Evolutionary conservation across 1,140 invertebrate species (phyloP).

Genomic region (Daktulosphaira vitifoliae): DNA sequence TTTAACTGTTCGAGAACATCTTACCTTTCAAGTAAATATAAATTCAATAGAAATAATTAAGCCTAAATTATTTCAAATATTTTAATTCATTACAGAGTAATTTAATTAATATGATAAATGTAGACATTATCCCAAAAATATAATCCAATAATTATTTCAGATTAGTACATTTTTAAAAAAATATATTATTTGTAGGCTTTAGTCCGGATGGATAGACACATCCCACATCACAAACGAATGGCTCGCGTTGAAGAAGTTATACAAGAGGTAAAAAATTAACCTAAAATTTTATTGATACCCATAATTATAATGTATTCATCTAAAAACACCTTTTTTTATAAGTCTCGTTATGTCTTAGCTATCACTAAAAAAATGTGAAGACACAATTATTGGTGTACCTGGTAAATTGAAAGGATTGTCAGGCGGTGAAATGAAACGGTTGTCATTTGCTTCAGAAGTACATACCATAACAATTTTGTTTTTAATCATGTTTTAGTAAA

Average conservation of each 20-base stretch:
- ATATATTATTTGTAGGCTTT: conserved; percentile 75
- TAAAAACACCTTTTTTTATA: conserved; percentile 13
- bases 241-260: conserved; percentile 83
- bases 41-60: conserved; percentile 9
- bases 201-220: conserved; percentile 79
- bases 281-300: not conserved
- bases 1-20: conserved; percentile 82
- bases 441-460: conserved; percentile 94
- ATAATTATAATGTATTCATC: conserved; percentile 17
- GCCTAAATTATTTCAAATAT: too few species aligned
- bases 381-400: conserved; percentile 78
- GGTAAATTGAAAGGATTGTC: conserved; percentile 85
- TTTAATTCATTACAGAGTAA: not conserved
- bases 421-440: conserved; percentile 87
- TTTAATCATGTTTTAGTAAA: too few species aligned
- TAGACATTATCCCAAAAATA: not conserved
- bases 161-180: too few species aligned
- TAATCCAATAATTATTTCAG: not conserved
- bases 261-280: conserved; percentile 60
- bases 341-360: conserved; percentile 59
- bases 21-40: conserved; percentile 74
- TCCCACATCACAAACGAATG: conserved; percentile 66
- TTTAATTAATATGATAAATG: not conserved
- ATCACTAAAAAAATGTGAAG: conserved; percentile 72
- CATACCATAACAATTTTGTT: too few species aligned